Evolutionary conservation across 2,113 vertebrate species (phyloP), one percentile per base, ranked within the genome.

Genomic region (Cyphomyrus plagiostoma): DNA sequence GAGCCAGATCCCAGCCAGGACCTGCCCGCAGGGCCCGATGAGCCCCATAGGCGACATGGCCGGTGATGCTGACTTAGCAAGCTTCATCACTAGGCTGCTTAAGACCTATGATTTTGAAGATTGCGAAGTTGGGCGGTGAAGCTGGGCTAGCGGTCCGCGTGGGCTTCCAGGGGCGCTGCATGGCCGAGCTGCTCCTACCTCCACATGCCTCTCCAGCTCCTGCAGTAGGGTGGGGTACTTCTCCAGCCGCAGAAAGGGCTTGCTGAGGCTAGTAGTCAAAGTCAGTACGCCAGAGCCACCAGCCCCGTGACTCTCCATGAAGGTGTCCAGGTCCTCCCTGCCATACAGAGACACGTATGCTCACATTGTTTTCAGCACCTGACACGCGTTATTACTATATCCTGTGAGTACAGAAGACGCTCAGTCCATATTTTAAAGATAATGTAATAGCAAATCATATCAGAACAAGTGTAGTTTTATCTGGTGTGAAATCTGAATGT

Each of bases 271-370:
- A 80, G 97, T 98, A 88, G 98, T 99, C 93, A 99, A 94, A 89
- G 98, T 97, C 89, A 99, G 95, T 90, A 98, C 96, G 3, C 98
- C 98, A 7, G 97, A 96, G 86, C 93, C 94, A 89, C 95, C 95
- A 0, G 97, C 97, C 82, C 98, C 98, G 94, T 99, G 98, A 91
- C 95, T 97, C 94, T 99, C 98, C 98, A 99, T 99, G 94, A 99
- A 99, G 92, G 97, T 97, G 89, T 97, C 98, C 90, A 99, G 93
- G 82, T 98, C 97, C 89, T 99, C 98, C 49, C 98, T 99, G 94
- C 52, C 26, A 84, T 88, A 50, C 91, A 89, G 46, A 50, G 90
- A 86, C 42, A 39, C 58, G 74, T n/a, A n/a, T 7, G 7, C 6
- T 62, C 23, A 62, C 56, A 62, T n/a, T 2, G 21, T 2, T 58